Percentiles rank a stretch among this genome's conserved stretches.
These are phyloP conservation scores for Argyrosomus regius DNA, from an alignment of 2,797 vertebrate genomes.

Conservation along the genomic window DNA sequence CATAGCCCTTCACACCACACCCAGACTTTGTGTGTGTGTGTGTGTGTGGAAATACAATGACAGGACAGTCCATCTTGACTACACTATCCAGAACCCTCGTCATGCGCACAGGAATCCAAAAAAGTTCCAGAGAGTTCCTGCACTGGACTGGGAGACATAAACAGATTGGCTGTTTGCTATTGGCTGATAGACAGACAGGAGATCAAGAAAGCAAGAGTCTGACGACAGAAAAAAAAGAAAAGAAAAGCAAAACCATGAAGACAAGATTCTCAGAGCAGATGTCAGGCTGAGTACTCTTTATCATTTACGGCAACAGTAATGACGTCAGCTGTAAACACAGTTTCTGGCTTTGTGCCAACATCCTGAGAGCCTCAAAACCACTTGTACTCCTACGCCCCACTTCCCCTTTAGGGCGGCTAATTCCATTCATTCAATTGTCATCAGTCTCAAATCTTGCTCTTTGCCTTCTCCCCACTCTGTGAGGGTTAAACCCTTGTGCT, in stretches of 20 bases:
- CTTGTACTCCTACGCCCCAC: neutral
- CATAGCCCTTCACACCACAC: slow-evolving; percentile 24
- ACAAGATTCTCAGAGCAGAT: slow-evolving; percentile 52
- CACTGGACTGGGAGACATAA: neutral
- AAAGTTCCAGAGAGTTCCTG: slow-evolving; percentile 3
- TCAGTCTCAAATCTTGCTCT: slow-evolving; percentile 15
- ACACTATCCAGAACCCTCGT: slow-evolving; percentile 2
- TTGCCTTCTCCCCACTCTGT: slow-evolving; percentile 1
- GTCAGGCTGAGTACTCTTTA: slow-evolving; percentile 29
- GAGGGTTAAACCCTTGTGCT: neutral
- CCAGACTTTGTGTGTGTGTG: neutral
- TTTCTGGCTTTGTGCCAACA: slow-evolving; percentile 51
- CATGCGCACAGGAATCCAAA: slow-evolving; percentile 19
- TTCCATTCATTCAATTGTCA: slow-evolving; percentile 38
- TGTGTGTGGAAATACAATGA: slow-evolving; percentile 37
- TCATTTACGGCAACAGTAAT: slow-evolving; percentile 51
- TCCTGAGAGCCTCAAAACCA: slow-evolving; percentile 52
- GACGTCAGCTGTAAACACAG: slow-evolving; percentile 57
- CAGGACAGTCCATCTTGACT: slow-evolving; percentile 39
- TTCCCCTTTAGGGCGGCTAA: slow-evolving; percentile 20
- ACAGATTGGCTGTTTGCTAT: neutral
- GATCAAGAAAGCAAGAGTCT: slow-evolving; percentile 9
- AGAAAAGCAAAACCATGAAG: neutral
- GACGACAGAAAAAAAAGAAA: neutral
- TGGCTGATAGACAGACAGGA: neutral